Evolutionary conservation across 2,113 vertebrate species (phyloP), one percentile per base, ranked within the genome.

Genomic region (Podilymbus podiceps): DNA sequence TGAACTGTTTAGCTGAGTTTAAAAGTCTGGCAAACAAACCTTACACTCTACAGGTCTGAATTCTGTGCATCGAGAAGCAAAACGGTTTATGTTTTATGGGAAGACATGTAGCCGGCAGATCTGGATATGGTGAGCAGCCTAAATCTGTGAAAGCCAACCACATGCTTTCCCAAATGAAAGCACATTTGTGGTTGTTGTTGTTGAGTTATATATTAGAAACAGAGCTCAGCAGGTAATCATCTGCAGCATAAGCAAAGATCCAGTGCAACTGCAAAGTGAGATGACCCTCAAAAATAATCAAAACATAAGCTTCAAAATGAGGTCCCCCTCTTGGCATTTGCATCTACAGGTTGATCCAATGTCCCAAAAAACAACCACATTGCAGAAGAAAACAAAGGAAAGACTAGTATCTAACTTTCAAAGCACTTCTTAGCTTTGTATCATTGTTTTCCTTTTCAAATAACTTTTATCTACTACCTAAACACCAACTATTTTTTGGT

Each of bases 21-120:
- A 91, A 96, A 96, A 71, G 38, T 63, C 56, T 93, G 63, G 52
- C 79, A 97, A 97, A 97, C 85, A 96, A 94, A 19, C n/a, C 56
- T 80, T 47, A 66, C 40, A 21, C 15, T 88, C 50, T 33, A 8
- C 8, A 89, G 77, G 42, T 30, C 53, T 80, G 23, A 93, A 55
- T 80, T 74, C 47, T 75, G 38, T 58, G 85, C 30, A 50, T 18
- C 10, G 3, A 88, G 75, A 62, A 85, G 55, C 46, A 77, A 25
- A 66, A 4, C 8, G 13, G 25, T 59, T 88, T 72, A 18, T 42
- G 82, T 81, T 87, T 63, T 74, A 75, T n/a, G 21, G 33, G n/a
- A 88, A 75, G 11, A 17, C 21, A 59, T 2, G 5, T 42, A 89
- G 50, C 35, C 74, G 81, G 38, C 21, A 83, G 38, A 13, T 67